Evolutionary conservation across 1,140 invertebrate species (phyloP).

Genomic region (Apis florea): DNA sequence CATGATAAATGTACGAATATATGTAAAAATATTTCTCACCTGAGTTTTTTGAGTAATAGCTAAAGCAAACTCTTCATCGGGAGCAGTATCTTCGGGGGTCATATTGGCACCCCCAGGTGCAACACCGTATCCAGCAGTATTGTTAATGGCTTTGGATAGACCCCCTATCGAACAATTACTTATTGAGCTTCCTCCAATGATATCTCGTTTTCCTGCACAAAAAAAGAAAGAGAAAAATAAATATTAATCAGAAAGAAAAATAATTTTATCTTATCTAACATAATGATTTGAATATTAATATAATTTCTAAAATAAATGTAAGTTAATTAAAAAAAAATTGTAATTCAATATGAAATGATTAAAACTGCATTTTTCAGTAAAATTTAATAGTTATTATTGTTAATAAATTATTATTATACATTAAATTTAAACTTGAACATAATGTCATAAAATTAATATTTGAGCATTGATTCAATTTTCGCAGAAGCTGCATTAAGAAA

Average conservation of each 20-base stretch:
- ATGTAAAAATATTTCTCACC: constrained; percentile 43
- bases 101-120: constrained; percentile 64
- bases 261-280: no score
- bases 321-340: no score
- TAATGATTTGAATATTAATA: no score
- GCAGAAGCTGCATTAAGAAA: no score
- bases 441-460: no score
- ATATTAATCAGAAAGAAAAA: neutral
- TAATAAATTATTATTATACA: no score
- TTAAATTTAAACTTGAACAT: no score
- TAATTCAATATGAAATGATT: no score
- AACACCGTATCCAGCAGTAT: constrained; percentile 43
- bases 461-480: no score
- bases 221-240: neutral
- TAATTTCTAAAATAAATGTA: no score
- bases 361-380: no score
- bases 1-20: neutral
- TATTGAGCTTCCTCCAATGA: constrained; percentile 52
- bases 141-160: constrained; percentile 49
- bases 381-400: no score
- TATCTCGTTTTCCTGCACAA: constrained; percentile 66
- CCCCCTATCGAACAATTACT: constrained; percentile 55
- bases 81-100: constrained; percentile 67
- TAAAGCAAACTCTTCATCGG: constrained; percentile 70
- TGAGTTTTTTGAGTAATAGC: constrained; percentile 68